Base-by-base conservation (phyloP, 2,113 vertebrate species). In the Leptobrachium leishanense region DNA sequence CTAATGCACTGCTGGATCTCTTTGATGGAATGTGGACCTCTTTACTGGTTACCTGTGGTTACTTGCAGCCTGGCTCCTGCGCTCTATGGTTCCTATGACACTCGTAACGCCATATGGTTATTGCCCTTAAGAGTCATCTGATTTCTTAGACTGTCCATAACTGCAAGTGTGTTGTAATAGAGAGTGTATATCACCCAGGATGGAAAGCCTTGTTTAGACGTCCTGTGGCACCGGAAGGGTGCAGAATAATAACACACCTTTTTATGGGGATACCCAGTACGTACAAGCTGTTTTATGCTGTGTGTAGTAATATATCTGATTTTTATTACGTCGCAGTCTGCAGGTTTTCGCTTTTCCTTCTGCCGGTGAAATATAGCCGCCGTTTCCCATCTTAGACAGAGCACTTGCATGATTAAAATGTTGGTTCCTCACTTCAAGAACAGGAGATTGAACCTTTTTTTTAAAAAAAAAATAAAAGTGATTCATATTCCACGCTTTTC, bases 221-320 rank as follows among this genome's bases (percentile, higher is more conserved):
- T 13, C 41, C 43, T 8, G 42, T 62, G 2, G 57, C 43, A 11
- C 43, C 40, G 62, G 55, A 54, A 31, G 44, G 70, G 11, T 66
- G 63, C 72, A 57, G 68, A 67, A 68, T 67, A 67, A 68, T 67
- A 74, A 66, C 50, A 43, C 39, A 74, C 44, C 57, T 43, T 43
- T 44, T 72, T 68, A 67, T 67, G n/a, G 53, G 20, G n/a, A 74
- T 80, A 46, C 70, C 57, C 63, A 68, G 57, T 74, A 74, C 74
- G 70, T 74, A 74, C 64, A 57, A 65, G 41, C 63, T 73, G 70
- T 67, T 80, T 73, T 74, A 67, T 55, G 53, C 39, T 46, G 66
- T 80, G 70, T 80, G 63, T 46, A 44, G 63, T 74, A 73, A 73
- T 80, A 80, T 67, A 68, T 80, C 72, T 44, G 63, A 62, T 74